phyloP scores from a whole-genome alignment of 2,113 vertebrate species.

The Burhinus oedicnemus region DNA sequence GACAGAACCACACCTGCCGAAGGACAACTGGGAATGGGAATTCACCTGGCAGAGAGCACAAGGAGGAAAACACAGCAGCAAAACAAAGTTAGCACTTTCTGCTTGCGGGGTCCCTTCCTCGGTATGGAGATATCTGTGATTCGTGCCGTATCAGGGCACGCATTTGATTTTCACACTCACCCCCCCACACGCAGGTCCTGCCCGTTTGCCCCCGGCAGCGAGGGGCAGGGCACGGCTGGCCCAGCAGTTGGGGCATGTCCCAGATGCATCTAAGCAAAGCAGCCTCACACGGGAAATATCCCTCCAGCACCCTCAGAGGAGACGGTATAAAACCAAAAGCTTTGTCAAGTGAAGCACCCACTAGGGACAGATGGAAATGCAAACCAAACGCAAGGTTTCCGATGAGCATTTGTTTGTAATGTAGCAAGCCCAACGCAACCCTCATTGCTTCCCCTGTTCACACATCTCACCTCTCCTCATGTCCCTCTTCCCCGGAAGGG shows the following conservation, averaged over 20 bases:
- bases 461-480: neutral
- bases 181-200: neutral
- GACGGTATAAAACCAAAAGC: neutral
- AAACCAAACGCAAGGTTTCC: neutral
- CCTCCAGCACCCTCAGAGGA: neutral
- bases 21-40: neutral
- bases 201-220: accelerated
- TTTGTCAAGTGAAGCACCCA: neutral
- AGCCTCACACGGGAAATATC: accelerated
- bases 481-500: neutral
- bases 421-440: neutral
- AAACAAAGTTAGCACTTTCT: neutral
- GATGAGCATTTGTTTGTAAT: neutral
- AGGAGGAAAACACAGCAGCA: neutral
- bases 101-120: neutral
- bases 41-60: neutral
- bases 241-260: neutral
- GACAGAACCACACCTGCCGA: neutral
- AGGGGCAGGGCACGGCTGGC: neutral
- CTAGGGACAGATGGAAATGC: neutral
- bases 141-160: accelerated
- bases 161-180: neutral
- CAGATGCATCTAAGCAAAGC: neutral
- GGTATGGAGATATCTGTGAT: neutral
- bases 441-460: neutral